These are phyloP conservation scores for Drosophila subobscura DNA, from an alignment of 1,140 invertebrate genomes.

Conservation along the genomic window DNA sequence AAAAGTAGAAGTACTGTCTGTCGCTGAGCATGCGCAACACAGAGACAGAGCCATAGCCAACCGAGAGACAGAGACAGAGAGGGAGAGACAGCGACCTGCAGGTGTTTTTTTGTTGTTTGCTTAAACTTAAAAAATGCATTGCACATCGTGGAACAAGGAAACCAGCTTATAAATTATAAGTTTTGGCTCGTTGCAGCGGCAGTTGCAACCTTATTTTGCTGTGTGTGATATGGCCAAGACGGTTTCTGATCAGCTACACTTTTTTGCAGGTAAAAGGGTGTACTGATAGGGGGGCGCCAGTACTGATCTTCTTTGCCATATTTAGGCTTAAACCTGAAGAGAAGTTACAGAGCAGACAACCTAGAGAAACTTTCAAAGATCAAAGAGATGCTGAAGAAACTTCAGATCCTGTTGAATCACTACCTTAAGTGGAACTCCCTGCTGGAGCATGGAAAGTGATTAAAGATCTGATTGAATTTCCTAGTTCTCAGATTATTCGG, in stretches of 20 bases:
- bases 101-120: constrained; percentile 57
- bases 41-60: neutral
- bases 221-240: constrained; percentile 28
- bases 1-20: constrained; percentile 76
- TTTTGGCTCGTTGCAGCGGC: constrained; percentile 35
- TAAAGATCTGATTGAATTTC: too few species aligned
- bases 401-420: too few species aligned
- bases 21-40: constrained; percentile 45
- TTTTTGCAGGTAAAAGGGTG: constrained; percentile 2
- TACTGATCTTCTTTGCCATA: neutral
- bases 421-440: too few species aligned
- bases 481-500: too few species aligned
- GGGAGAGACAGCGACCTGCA: constrained; percentile 46
- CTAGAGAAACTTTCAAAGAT: too few species aligned
- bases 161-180: constrained; percentile 75
- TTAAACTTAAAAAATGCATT: constrained; percentile 30
- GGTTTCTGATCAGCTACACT: constrained; percentile 9
- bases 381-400: too few species aligned
- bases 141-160: constrained; percentile 51
- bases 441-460: too few species aligned
- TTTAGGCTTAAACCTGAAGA: too few species aligned
- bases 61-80: neutral
- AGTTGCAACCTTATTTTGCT: constrained; percentile 23
- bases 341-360: too few species aligned
- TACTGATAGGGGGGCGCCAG: neutral